phyloP scores from a whole-genome alignment of 2,888 invertebrate genomes.

The Xestia rhomboidea region DNA sequence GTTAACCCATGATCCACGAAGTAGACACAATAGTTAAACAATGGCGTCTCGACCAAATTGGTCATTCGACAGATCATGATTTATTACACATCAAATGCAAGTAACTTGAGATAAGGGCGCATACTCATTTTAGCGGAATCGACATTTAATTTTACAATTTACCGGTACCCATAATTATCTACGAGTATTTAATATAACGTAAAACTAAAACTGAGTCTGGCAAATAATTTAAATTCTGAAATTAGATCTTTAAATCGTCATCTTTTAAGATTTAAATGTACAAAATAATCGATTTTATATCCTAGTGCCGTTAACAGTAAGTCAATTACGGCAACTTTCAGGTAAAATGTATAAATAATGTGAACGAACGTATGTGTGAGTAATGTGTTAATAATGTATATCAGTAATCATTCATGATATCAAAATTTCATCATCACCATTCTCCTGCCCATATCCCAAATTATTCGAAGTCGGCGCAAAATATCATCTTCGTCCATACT shows the following conservation, averaged over 20 bases:
- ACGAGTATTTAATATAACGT: too few species aligned
- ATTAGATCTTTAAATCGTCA: too few species aligned
- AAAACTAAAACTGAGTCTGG: too few species aligned
- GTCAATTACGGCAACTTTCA: not conserved
- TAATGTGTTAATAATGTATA: too few species aligned
- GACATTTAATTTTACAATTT: not conserved
- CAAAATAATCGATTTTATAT: not conserved
- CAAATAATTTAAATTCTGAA: too few species aligned
- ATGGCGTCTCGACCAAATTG: too few species aligned
- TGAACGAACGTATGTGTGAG: too few species aligned
- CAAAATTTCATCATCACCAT: not conserved
- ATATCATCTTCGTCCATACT: not conserved
- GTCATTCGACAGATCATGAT: too few species aligned
- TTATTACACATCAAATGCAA: constrained; percentile 18
- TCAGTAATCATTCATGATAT: not conserved
- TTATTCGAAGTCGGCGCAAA: not conserved
- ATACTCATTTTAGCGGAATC: not conserved
- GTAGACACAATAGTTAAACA: too few species aligned
- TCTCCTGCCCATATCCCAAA: not conserved
- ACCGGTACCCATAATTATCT: not conserved
- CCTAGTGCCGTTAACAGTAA: not conserved
- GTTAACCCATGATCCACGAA: too few species aligned
- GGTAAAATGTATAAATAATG: not conserved
- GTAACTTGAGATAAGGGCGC: not conserved
- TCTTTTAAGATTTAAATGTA: not conserved